phyloP scores from a whole-genome alignment of 2,113 vertebrate genomes.

The Engystomops pustulosus region DNA sequence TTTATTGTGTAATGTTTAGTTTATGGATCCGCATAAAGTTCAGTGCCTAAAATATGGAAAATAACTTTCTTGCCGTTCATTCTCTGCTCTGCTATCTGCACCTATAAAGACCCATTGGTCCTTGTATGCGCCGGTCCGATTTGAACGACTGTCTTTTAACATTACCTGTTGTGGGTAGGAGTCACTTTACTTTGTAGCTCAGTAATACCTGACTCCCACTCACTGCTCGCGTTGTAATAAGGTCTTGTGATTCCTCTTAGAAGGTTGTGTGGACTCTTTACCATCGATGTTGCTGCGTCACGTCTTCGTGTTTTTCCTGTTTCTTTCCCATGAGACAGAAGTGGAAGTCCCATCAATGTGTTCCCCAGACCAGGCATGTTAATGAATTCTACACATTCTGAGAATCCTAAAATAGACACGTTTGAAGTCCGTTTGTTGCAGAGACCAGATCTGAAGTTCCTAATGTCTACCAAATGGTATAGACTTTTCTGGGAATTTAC shows the following conservation, averaged over 20 bases:
- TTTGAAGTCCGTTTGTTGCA: neutral
- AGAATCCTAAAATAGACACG: constrained; percentile 26
- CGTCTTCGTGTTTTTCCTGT: constrained; percentile 13
- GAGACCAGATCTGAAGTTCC: neutral
- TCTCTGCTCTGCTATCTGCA: no score
- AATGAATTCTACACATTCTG: constrained; percentile 18
- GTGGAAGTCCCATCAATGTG: constrained; percentile 2
- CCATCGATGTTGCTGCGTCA: neutral
- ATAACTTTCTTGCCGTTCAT: no score
- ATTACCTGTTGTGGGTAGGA: neutral
- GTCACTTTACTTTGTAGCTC: neutral
- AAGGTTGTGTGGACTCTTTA: no score
- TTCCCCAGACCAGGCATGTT: constrained; percentile 26
- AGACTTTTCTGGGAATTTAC: no score
- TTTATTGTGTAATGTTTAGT: no score
- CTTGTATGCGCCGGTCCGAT: no score
- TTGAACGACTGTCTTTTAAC: no score
- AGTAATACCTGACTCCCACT: no score
- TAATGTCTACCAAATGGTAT: neutral
- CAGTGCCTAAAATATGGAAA: no score
- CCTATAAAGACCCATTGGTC: no score
- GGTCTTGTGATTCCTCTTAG: no score
- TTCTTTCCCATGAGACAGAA: constrained; percentile 23
- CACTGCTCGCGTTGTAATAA: neutral
- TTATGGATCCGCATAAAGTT: no score